Conservation (phyloP, 2,797 vertebrate genomes). For the Somateria mollissima region DNA sequence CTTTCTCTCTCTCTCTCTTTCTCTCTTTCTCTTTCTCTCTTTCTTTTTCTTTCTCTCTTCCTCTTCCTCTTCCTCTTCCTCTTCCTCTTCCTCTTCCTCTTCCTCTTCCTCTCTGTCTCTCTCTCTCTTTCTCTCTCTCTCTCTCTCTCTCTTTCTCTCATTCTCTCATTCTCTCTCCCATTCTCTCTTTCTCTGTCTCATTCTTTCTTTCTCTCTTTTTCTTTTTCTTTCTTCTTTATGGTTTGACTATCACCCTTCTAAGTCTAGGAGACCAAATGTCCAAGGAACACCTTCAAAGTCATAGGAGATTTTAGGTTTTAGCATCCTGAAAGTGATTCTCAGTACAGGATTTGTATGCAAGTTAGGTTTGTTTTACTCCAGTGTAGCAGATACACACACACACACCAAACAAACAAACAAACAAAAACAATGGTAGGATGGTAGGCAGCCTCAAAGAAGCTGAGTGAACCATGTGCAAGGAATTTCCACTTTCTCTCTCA, state of each 20-base stretch:
- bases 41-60: fast-evolving
- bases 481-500: background rate
- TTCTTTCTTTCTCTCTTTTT: fast-evolving
- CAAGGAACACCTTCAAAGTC: background rate
- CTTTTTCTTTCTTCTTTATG: background rate
- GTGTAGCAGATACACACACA: background rate
- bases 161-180: fast-evolving
- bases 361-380: background rate
- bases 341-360: background rate
- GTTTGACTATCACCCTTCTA: background rate
- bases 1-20: background rate
- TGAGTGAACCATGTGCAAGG: background rate
- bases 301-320: background rate
- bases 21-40: fast-evolving
- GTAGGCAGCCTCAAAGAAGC: background rate
- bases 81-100: too few relatives aligned
- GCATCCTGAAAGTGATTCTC: background rate
- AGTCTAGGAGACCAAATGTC: background rate
- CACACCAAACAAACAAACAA: too few relatives aligned
- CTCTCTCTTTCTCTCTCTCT: background rate
- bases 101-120: too few relatives aligned
- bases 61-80: fast-evolving
- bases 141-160: background rate
- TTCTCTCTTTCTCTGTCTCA: background rate
- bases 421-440: background rate